Conservation (phyloP, 2,113 vertebrate species). For the Apteryx owenii region DNA sequence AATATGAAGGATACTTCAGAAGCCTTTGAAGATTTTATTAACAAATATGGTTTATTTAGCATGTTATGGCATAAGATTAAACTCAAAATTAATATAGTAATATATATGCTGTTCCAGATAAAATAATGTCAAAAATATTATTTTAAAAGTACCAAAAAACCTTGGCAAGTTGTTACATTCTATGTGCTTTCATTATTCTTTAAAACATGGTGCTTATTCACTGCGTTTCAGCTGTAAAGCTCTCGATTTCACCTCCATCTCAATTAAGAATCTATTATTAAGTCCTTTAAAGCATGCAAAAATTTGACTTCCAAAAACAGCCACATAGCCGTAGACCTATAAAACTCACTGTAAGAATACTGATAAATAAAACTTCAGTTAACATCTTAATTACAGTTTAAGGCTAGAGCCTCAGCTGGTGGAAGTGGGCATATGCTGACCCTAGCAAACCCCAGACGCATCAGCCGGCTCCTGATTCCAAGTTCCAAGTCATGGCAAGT, state of each 20-base stretch:
- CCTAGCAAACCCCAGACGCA: neutral
- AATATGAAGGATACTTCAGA: neutral
- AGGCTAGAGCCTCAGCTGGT: neutral
- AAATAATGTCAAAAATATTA: neutral
- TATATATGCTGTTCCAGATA: conserved; percentile 22
- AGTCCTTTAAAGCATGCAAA: conserved; percentile 54
- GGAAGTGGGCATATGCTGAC: neutral
- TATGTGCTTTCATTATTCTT: neutral
- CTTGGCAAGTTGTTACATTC: neutral
- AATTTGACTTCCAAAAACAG: neutral
- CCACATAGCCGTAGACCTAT: neutral
- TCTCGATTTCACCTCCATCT: neutral
- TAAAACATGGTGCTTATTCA: neutral
- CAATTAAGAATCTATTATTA: conserved; percentile 19
- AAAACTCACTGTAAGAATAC: conserved; percentile 2
- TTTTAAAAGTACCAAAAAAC: neutral
- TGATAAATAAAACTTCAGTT: neutral
- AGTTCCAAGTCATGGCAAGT: neutral
- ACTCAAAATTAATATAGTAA: conserved; percentile 1
- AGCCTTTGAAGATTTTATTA: conserved; percentile 17
- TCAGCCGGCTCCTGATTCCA: neutral
- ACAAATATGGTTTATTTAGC: conserved; percentile 40
- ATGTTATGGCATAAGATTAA: neutral
- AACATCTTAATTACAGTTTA: neutral
- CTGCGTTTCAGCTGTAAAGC: neutral